A percentile compares a stretch with the other conserved stretches of the same genome.
Evolutionary conservation across 37 sponge, comb jelly and placozoan genomes (phyloP).

Genomic region (Spongia lamella): DNA sequence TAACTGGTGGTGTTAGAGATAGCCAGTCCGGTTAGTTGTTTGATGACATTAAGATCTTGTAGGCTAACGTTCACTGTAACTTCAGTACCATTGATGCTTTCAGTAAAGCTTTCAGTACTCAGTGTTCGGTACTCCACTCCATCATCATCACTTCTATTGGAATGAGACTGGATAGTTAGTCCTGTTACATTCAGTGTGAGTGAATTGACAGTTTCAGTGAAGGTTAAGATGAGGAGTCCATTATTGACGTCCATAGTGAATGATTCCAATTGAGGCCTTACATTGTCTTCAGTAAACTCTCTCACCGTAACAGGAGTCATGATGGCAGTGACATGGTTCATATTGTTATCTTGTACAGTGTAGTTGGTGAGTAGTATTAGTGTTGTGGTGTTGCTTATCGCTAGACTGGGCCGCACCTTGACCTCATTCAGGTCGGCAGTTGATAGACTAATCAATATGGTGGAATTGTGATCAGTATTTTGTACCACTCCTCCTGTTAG

Average conservation of each 20-base stretch:
- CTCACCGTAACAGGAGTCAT: slow-evolving; percentile 25
- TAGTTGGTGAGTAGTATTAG: slow-evolving; percentile 42
- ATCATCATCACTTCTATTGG: slow-evolving; percentile 28
- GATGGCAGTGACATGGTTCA: slow-evolving; percentile 49
- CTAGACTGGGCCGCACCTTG: slow-evolving; percentile 60
- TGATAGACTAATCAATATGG: slow-evolving; percentile 39
- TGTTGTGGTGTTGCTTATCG: slow-evolving; percentile 42
- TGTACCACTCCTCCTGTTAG: slow-evolving; percentile 65
- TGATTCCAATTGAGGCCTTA: slow-evolving; percentile 43
- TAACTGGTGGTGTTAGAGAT: slow-evolving; percentile 43
- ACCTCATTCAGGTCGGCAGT: slow-evolving; percentile 75
- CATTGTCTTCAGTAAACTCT: slow-evolving; percentile 32
- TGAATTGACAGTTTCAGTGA: slow-evolving; percentile 82
- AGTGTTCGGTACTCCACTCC: slow-evolving; percentile 26
- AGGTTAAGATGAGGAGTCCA: slow-evolving; percentile 54
- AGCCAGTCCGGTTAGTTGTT: slow-evolving; percentile 48
- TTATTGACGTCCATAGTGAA: slow-evolving; percentile 76
- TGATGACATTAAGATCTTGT: slow-evolving; percentile 73
- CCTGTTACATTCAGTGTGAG: slow-evolving; percentile 47
- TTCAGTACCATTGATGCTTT: slow-evolving; percentile 53
- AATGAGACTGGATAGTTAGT: slow-evolving; percentile 49
- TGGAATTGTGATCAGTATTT: slow-evolving; percentile 46
- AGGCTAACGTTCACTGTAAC: slow-evolving; percentile 38
- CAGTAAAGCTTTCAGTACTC: slow-evolving; percentile 29
- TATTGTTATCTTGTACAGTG: slow-evolving; percentile 56